These are phyloP conservation scores for Andricus grossulariae DNA, from an alignment of 1,140 invertebrate species.

Conservation along the genomic window DNA sequence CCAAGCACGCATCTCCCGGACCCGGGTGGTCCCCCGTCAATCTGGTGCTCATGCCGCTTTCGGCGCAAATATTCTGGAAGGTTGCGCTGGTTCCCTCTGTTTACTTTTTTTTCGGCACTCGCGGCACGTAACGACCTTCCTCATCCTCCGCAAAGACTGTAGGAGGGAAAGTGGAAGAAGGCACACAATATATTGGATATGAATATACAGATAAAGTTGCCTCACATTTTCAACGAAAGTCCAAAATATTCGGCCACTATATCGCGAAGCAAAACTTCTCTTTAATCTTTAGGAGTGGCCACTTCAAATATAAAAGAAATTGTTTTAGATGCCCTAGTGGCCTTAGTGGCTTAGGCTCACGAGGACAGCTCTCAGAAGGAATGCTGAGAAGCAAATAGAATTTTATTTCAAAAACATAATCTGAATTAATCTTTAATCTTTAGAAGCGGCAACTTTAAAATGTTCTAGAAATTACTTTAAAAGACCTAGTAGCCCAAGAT, in stretches of 20 bases:
- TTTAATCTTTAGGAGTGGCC: conserved; percentile 35
- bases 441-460: too few relatives aligned
- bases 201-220: not conserved
- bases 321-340: too few relatives aligned
- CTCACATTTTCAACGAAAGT: not conserved
- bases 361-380: conserved; percentile 26
- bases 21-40: conserved; percentile 64
- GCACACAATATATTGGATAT: too few relatives aligned
- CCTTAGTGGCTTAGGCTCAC: not conserved
- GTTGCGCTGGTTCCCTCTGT: conserved; percentile 20
- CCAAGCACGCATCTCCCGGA: conserved; percentile 54
- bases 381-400: conserved; percentile 32
- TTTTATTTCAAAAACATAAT: too few relatives aligned
- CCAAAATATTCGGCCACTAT: not conserved
- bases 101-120: conserved; percentile 41
- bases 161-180: not conserved
- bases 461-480: too few relatives aligned
- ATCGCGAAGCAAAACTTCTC: not conserved
- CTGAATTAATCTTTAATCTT: too few relatives aligned
- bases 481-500: too few relatives aligned
- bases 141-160: conserved; percentile 17
- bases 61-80: conserved; percentile 60
- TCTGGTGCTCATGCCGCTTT: conserved; percentile 62
- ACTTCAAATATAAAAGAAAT: conserved; percentile 32
- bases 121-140: conserved; percentile 42